phyloP scores from a whole-genome alignment of 2,113 vertebrate species.

The Myrmecobius fasciatus region DNA sequence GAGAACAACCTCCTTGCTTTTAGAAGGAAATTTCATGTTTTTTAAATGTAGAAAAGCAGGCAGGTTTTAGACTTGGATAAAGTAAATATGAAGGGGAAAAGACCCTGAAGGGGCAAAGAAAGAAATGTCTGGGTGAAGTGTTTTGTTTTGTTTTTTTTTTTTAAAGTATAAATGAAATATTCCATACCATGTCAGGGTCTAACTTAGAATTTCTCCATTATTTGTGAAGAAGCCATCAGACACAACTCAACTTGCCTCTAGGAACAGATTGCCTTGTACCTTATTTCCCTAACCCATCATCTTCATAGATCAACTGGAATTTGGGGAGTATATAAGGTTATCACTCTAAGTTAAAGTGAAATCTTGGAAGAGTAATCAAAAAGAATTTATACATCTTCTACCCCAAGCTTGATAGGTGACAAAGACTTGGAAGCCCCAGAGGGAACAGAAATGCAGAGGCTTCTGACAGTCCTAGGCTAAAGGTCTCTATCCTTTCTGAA shows the following conservation, averaged over 20 bases:
- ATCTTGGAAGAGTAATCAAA: no score
- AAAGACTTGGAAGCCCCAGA: no score
- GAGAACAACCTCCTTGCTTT: slow-evolving; percentile 35
- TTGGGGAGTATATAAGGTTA: no score
- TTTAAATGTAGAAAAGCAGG: neutral
- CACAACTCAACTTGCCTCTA: neutral
- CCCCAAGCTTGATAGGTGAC: no score
- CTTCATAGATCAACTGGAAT: no score
- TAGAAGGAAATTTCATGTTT: slow-evolving; percentile 58
- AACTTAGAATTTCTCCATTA: neutral
- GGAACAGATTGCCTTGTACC: neutral
- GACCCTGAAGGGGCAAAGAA: neutral
- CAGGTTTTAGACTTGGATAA: neutral
- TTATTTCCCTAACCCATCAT: neutral
- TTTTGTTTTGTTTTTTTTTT: no score
- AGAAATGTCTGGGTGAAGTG: neutral
- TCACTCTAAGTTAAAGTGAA: no score
- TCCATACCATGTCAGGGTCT: neutral
- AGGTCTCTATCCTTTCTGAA: no score
- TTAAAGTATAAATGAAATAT: neutral
- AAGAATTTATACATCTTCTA: no score
- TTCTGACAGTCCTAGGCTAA: no score
- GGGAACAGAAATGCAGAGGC: no score
- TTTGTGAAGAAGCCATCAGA: neutral
- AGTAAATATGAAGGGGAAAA: neutral